These are phyloP conservation scores for Tamias sibiricus DNA, from an alignment of 2,113 vertebrate species.

Conservation along the genomic window DNA sequence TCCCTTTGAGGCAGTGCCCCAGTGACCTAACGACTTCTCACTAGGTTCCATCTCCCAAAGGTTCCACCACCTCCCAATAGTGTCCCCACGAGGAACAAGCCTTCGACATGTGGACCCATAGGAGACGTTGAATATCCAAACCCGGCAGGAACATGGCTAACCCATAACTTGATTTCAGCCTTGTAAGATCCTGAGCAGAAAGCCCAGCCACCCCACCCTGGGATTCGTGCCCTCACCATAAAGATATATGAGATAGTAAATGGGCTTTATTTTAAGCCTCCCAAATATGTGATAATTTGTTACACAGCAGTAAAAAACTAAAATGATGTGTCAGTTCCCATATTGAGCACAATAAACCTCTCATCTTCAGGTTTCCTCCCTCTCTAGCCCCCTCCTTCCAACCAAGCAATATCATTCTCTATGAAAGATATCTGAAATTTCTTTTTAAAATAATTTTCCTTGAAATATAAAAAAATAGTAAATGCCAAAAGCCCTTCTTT, in stretches of 20 bases:
- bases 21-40: not conserved
- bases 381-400: not conserved
- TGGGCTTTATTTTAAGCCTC: not conserved
- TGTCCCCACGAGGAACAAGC: not conserved
- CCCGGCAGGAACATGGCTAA: not conserved
- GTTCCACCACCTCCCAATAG: not conserved
- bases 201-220: no score
- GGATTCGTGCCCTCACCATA: not conserved
- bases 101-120: not conserved
- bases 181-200: not conserved
- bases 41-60: not conserved
- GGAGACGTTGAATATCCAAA: not conserved
- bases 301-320: not conserved
- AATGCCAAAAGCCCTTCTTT: not conserved
- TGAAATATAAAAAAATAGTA: not conserved
- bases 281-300: not conserved
- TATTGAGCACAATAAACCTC: not conserved
- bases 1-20: not conserved
- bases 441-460: not conserved
- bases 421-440: not conserved
- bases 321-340: not conserved
- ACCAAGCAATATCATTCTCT: not conserved
- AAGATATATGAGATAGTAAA: not conserved
- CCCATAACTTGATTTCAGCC: not conserved
- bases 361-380: not conserved